Evolutionary conservation across 2,797 vertebrate genomes (phyloP).

Genomic region (Hemitrygon akajei): DNA sequence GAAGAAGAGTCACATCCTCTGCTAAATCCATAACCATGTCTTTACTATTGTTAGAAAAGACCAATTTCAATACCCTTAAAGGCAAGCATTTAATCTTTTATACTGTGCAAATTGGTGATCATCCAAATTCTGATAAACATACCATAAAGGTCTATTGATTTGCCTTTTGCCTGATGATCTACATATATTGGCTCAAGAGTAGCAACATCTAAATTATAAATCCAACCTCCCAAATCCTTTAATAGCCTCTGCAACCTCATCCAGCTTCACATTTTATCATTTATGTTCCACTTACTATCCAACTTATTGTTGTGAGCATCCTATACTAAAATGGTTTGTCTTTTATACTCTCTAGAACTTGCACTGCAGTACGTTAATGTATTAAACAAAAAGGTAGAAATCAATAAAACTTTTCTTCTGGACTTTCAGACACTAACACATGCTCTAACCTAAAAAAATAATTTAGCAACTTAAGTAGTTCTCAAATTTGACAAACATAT

Average conservation of each 20-base stretch:
- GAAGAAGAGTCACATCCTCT: neutral
- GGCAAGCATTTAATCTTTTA: neutral
- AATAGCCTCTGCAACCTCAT: neutral
- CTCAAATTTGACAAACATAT: neutral
- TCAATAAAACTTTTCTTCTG: conserved; percentile 8
- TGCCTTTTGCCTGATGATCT: neutral
- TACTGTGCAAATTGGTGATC: neutral
- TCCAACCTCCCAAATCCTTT: neutral
- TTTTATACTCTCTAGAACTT: neutral
- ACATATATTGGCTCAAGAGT: neutral
- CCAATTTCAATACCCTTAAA: neutral
- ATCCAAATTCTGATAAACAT: neutral
- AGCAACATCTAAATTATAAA: neutral
- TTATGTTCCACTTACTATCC: neutral
- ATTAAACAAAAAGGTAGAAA: neutral
- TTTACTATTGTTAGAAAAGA: neutral
- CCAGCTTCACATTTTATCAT: too few species aligned
- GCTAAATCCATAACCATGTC: neutral
- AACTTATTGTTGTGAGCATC: neutral
- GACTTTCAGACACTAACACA: conserved; percentile 7
- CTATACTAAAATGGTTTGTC: neutral
- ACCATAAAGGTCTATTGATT: too few species aligned
- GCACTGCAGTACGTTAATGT: neutral
- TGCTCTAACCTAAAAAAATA: neutral
- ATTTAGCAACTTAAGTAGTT: neutral